A percentile compares a stretch with the other conserved stretches of the same genome.
phyloP scores from a whole-genome alignment of 2,797 vertebrate genomes.

The Coracias cyanogaster region DNA sequence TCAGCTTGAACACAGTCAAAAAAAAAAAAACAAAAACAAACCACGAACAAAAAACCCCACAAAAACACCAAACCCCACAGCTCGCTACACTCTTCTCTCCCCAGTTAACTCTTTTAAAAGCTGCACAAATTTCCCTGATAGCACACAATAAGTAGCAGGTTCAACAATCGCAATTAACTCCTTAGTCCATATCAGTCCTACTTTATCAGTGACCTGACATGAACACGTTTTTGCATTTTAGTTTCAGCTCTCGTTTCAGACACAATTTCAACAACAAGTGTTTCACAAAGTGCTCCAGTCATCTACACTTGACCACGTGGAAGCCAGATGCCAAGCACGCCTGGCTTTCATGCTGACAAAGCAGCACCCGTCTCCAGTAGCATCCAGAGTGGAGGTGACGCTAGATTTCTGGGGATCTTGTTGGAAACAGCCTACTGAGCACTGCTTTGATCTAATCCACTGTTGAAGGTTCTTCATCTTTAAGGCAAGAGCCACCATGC shows the following conservation, averaged over 20 bases:
- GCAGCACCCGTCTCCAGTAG: background rate
- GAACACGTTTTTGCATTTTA: background rate
- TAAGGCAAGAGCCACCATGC: background rate
- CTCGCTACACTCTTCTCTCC: background rate
- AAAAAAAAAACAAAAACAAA: too few species aligned
- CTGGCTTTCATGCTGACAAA: background rate
- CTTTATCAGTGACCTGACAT: background rate
- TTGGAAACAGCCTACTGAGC: background rate
- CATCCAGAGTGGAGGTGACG: background rate
- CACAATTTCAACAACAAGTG: background rate
- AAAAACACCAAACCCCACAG: background rate
- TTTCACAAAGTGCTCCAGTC: background rate
- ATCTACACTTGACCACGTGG: fast-evolving
- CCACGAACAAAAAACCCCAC: too few species aligned
- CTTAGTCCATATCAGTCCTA: background rate
- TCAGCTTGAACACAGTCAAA: background rate
- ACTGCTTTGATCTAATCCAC: background rate
- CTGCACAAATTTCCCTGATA: background rate
- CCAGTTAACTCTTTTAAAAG: background rate
- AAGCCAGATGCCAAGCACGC: background rate
- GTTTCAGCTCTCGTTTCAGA: background rate
- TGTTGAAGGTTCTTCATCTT: background rate
- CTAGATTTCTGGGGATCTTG: background rate
- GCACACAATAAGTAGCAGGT: background rate
- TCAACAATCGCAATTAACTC: background rate